These are phyloP conservation scores for Oxycera nigricornis DNA, from an alignment of 2,888 invertebrate genomes.

Conservation along the genomic window DNA sequence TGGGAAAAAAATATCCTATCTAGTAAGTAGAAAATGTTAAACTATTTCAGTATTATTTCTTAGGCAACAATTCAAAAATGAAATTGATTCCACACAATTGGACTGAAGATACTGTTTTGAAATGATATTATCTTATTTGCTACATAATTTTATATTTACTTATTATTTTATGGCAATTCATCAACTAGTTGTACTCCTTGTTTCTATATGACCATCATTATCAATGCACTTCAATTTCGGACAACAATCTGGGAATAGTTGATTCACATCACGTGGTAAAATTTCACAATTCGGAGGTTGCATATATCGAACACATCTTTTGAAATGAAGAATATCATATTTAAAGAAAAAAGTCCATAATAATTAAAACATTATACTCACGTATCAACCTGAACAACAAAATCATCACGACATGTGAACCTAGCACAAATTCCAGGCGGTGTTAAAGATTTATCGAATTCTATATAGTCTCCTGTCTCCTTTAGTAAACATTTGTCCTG, in stretches of 20 bases:
- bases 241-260: constrained; percentile 12
- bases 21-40: too few relatives aligned
- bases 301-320: constrained; percentile 18
- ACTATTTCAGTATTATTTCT: too few relatives aligned
- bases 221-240: constrained; percentile 18
- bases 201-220: constrained; percentile 21
- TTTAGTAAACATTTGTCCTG: constrained; percentile 1
- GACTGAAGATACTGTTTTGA: too few relatives aligned
- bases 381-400: constrained; percentile 20
- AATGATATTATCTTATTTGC: neutral
- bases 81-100: too few relatives aligned
- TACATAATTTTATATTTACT: neutral
- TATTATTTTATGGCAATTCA: neutral
- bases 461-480: constrained; percentile 11
- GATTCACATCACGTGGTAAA: constrained; percentile 3
- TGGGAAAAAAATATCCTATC: too few relatives aligned
- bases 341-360: neutral
- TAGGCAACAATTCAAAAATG: too few relatives aligned
- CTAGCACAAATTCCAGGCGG: constrained; percentile 5
- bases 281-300: constrained; percentile 22
- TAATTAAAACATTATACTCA: neutral
- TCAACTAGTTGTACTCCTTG: constrained; percentile 1
- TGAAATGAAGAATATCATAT: neutral
- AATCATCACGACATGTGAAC: constrained; percentile 16
- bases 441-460: constrained; percentile 3